Conservation (phyloP, 1,140 invertebrate genomes). For the Drosophila parabipectinata region DNA sequence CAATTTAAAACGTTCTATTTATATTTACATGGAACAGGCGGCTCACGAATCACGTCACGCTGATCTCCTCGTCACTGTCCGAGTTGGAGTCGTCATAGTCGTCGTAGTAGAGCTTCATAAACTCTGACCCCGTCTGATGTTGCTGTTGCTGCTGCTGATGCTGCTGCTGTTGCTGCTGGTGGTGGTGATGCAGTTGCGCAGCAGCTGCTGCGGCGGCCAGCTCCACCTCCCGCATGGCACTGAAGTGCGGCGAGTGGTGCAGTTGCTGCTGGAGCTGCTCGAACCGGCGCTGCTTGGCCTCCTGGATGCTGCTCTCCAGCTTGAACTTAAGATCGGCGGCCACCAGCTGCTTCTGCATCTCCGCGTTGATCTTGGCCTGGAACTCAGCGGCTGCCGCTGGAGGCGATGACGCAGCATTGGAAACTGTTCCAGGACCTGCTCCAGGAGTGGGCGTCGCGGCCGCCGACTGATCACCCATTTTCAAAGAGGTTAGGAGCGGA, state of each 20-base stretch:
- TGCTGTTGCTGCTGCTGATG: constrained; percentile 54
- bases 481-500: constrained; percentile 64
- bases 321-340: constrained; percentile 80
- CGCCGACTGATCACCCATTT: constrained; percentile 59
- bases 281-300: constrained; percentile 71
- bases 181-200: constrained; percentile 75
- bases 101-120: constrained; percentile 85
- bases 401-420: constrained; percentile 66
- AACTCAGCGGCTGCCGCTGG: constrained; percentile 64
- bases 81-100: constrained; percentile 89
- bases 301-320: constrained; percentile 72
- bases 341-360: constrained; percentile 82
- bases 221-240: constrained; percentile 70
- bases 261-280: constrained; percentile 83
- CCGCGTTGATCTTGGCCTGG: constrained; percentile 81
- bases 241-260: constrained; percentile 82
- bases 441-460: constrained; percentile 44
- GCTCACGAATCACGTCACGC: constrained; percentile 89
- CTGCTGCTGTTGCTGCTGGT: constrained; percentile 68
- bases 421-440: constrained; percentile 47
- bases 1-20: constrained; percentile 59
- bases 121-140: constrained; percentile 83
- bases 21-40: constrained; percentile 60
- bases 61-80: constrained; percentile 92
- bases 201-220: constrained; percentile 68